A percentile compares a stretch with the other conserved stretches of the same genome.
Conservation (phyloP, 2,888 invertebrate species). For the Pelosia muscerda region DNA sequence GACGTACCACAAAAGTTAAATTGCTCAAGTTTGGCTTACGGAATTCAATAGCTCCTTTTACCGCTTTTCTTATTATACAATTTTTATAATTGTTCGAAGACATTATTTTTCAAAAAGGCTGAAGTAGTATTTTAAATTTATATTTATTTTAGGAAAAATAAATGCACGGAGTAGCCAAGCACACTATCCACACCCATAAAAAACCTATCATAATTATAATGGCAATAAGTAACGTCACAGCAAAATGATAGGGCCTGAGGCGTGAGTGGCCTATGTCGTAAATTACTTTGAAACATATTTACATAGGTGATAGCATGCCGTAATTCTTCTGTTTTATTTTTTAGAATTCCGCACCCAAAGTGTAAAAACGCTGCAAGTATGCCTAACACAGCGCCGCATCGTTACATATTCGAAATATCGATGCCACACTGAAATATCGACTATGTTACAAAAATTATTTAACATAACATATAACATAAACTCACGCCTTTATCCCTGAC, state of each 20-base stretch:
- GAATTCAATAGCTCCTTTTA: conserved; percentile 58
- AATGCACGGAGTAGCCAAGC: no score
- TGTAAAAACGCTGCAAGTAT: no score
- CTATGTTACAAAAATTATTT: no score
- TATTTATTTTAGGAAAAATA: neutral
- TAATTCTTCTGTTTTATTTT: neutral
- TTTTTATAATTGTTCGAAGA: conserved; percentile 59
- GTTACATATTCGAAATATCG: no score
- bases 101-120: conserved; percentile 32
- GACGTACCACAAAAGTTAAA: conserved; percentile 76
- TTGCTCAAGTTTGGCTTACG: conserved; percentile 75
- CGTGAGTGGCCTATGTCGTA: neutral
- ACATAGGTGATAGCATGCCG: neutral
- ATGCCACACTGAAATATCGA: no score
- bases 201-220: neutral
- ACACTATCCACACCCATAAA: neutral
- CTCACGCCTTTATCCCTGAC: no score
- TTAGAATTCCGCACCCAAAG: no score
- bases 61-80: conserved; percentile 55
- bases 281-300: neutral
- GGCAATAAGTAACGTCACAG: no score
- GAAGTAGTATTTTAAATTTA: neutral
- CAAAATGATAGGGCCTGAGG: neutral
- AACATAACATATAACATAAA: no score
- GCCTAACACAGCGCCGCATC: no score